phyloP scores from a whole-genome alignment of 2,888 invertebrate genomes.

The Ptycholaimellus sp. region DNA sequence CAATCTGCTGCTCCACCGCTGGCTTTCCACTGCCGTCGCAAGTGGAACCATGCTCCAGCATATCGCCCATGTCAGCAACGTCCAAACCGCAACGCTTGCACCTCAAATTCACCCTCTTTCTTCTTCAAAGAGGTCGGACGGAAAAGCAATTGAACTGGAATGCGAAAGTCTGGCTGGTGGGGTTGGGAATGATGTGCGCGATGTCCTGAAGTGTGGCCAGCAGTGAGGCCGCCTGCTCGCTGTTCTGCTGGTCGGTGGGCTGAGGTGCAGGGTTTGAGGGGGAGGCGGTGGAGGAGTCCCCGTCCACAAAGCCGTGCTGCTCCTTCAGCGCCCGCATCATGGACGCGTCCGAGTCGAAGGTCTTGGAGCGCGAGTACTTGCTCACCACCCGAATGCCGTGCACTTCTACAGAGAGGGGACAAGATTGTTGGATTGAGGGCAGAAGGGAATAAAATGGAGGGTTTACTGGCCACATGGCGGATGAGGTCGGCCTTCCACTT shows the following conservation, averaged over 20 bases:
- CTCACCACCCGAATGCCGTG: constrained; percentile 28
- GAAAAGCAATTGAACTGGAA: too few relatives aligned
- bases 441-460: constrained; percentile 1
- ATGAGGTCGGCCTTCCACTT: constrained; percentile 34
- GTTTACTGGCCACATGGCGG: constrained; percentile 29
- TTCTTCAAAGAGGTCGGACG: too few relatives aligned
- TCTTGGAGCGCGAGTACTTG: constrained; percentile 23
- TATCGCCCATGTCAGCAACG: too few relatives aligned
- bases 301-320: neutral
- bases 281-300: neutral
- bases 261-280: neutral
- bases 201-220: too few relatives aligned
- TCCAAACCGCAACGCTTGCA: too few relatives aligned
- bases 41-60: too few relatives aligned
- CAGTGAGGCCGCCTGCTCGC: too few relatives aligned
- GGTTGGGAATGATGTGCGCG: too few relatives aligned
- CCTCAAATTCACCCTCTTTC: too few relatives aligned
- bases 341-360: constrained; percentile 13
- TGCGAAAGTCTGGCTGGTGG: too few relatives aligned
- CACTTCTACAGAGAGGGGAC: constrained; percentile 19
- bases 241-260: neutral
- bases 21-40: too few relatives aligned
- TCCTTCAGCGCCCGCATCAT: constrained; percentile 6
- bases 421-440: constrained; percentile 1
- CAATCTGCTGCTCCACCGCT: too few relatives aligned